These are phyloP conservation scores for Lamellibrachia luymesi DNA, from an alignment of 1,140 invertebrate species.

Conservation along the genomic window DNA sequence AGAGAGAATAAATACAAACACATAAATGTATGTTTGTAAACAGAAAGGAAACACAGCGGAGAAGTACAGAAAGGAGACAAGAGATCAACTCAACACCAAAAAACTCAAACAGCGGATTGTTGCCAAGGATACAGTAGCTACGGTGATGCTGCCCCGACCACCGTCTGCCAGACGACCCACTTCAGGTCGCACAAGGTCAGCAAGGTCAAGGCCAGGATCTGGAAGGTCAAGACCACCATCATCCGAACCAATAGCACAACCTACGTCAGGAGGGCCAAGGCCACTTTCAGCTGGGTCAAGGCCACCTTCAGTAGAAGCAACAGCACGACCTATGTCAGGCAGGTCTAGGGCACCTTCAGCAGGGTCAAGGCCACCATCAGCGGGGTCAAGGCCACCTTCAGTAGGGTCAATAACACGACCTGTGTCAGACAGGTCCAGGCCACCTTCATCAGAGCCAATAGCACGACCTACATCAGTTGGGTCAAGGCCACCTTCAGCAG, in stretches of 20 bases:
- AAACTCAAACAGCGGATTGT: background rate
- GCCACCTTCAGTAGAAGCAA: background rate
- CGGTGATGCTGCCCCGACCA: background rate
- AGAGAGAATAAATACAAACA: background rate
- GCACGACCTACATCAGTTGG: too few species aligned
- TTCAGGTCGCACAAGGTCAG: background rate
- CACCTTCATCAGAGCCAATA: background rate
- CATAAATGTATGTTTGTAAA: background rate
- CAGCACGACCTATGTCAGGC: background rate
- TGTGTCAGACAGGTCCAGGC: background rate
- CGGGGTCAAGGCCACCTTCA: background rate
- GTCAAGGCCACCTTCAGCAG: background rate
- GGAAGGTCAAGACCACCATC: background rate
- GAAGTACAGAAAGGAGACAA: background rate
- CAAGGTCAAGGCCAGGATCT: background rate
- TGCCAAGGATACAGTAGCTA: background rate
- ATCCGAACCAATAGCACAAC: background rate
- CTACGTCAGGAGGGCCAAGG: background rate
- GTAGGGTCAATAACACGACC: background rate
- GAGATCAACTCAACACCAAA: background rate
- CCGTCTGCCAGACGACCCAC: background rate
- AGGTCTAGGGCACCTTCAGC: background rate
- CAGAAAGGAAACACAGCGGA: background rate
- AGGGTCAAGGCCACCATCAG: background rate
- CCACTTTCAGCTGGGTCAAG: background rate